Percentiles rank a stretch among this genome's conserved stretches.
phyloP scores from a whole-genome alignment of 23 tunicate species.

The Clavelina lepadiformis region DNA sequence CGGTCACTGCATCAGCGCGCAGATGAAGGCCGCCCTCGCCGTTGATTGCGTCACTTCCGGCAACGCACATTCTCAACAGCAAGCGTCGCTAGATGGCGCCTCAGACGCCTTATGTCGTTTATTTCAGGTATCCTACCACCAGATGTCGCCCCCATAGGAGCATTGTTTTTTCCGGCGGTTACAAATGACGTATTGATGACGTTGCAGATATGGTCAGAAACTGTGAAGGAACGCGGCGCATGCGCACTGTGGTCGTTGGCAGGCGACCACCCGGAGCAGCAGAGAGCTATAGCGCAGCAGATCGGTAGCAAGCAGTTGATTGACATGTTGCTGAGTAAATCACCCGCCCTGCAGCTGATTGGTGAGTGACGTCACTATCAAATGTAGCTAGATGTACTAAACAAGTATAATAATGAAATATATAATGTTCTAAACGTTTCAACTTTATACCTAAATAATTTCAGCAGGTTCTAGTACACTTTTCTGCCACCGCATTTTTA shows the following conservation, averaged over 20 bases:
- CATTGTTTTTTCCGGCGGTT: not conserved
- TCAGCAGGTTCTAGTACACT: no score
- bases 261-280: conserved; percentile 77
- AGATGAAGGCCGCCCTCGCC: conserved; percentile 80
- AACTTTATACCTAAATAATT: no score
- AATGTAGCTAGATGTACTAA: no score
- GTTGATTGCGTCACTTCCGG: conserved; percentile 42
- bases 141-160: not conserved
- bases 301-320: conserved; percentile 64
- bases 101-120: conserved; percentile 73
- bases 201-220: conserved; percentile 57
- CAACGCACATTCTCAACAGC: conserved; percentile 43
- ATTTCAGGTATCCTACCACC: conserved; percentile 45
- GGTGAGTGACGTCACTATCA: no score
- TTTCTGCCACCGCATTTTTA: no score
- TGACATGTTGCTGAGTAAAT: conserved; percentile 74
- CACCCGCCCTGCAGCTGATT: conserved; percentile 52
- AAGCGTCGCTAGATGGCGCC: conserved; percentile 38
- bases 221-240: conserved; percentile 74
- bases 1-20: conserved; percentile 63
- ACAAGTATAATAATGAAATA: no score
- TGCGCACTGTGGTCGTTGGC: conserved; percentile 77
- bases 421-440: no score
- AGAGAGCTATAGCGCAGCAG: conserved; percentile 43
- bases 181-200: no score